Percentiles rank a stretch among this genome's conserved stretches.
These are phyloP conservation scores for Octomys mimax DNA, from an alignment of 2,797 vertebrate species.

Conservation along the genomic window DNA sequence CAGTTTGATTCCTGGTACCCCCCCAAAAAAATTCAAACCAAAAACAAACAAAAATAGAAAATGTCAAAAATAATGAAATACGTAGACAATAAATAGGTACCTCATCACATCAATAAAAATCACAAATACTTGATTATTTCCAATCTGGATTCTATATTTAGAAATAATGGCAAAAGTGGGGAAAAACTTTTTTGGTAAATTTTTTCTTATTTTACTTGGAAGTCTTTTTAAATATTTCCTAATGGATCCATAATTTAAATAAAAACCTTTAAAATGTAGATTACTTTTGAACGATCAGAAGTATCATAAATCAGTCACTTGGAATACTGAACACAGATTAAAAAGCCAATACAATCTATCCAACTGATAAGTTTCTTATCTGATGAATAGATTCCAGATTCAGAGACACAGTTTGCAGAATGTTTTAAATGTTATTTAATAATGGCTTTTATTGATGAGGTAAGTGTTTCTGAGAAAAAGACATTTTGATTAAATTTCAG, in stretches of 20 bases:
- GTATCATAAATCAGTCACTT: slow-evolving; percentile 61
- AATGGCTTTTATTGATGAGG: slow-evolving; percentile 54
- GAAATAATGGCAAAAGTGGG: slow-evolving; percentile 30
- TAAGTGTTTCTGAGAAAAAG: slow-evolving; percentile 62
- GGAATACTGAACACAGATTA: slow-evolving; percentile 63
- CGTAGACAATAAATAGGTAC: slow-evolving; percentile 33
- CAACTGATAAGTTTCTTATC: slow-evolving; percentile 58
- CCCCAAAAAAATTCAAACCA: no score
- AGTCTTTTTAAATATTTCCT: slow-evolving; percentile 58
- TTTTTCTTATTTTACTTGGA: slow-evolving; percentile 53
- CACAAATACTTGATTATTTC: slow-evolving; percentile 51
- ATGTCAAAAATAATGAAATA: neutral
- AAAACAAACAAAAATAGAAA: no score
- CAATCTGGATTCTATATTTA: slow-evolving; percentile 33
- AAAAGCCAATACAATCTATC: slow-evolving; percentile 62
- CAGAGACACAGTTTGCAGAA: slow-evolving; percentile 43
- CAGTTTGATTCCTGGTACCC: no score
- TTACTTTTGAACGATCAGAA: slow-evolving; percentile 40
- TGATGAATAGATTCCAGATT: slow-evolving; percentile 64
- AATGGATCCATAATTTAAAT: slow-evolving; percentile 65
- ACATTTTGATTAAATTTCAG: slow-evolving; percentile 27
- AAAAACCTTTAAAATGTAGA: slow-evolving; percentile 57
- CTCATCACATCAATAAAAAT: slow-evolving; percentile 64
- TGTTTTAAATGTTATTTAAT: slow-evolving; percentile 66
- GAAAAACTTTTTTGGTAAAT: slow-evolving; percentile 39